Conservation (phyloP, 2,113 vertebrate species). For the Phalacrocorax aristotelis region DNA sequence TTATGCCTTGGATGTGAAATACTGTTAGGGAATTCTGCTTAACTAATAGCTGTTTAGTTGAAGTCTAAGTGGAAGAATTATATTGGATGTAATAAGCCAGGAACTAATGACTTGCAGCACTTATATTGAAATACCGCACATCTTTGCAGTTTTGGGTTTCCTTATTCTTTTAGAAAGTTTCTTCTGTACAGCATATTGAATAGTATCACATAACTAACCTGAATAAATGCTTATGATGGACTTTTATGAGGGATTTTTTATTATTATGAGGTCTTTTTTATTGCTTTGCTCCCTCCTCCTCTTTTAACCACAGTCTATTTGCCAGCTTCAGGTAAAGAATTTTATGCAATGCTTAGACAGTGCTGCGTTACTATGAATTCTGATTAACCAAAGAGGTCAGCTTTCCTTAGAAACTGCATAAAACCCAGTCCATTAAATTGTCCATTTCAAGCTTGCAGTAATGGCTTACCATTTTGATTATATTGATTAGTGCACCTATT, state of each 20-base stretch:
- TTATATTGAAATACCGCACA: not conserved
- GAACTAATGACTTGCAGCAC: not conserved
- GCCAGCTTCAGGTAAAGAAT: not conserved
- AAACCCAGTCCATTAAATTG: conserved; percentile 58
- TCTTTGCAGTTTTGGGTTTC: not conserved
- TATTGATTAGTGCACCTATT: conserved; percentile 39
- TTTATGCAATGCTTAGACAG: conserved; percentile 14
- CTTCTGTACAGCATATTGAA: not conserved
- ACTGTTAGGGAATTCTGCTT: not conserved
- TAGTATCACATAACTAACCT: not conserved
- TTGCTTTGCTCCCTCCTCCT: not conserved
- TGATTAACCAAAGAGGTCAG: conserved; percentile 42
- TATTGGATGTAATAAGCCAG: not conserved
- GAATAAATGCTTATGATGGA: not conserved
- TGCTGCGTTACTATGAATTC: conserved; percentile 35
- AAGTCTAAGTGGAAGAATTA: not conserved
- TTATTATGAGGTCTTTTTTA: conserved; percentile 9
- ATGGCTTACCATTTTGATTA: conserved; percentile 41
- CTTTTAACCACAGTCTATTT: not conserved
- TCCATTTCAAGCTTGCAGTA: not conserved
- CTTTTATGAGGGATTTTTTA: conserved; percentile 32
- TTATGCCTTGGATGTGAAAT: not conserved
- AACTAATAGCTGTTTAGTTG: not conserved
- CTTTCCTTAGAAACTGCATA: conserved; percentile 57
- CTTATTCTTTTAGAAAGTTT: not conserved